Conservation (phyloP, 2,113 vertebrate genomes). For the Bubo scandiacus region DNA sequence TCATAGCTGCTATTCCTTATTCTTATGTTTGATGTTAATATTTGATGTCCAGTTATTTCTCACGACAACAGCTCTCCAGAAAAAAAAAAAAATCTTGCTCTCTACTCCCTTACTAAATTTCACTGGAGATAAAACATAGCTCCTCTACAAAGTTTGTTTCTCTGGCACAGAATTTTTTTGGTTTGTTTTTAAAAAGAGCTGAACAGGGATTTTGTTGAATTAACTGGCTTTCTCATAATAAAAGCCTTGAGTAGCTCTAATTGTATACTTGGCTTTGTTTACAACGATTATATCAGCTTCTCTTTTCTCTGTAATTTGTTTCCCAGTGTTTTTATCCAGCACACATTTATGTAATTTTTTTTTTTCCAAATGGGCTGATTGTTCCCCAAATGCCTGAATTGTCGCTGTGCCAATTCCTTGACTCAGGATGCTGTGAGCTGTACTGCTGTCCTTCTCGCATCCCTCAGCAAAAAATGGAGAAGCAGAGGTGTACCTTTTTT, state of each 20-base stretch:
- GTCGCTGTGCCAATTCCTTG: background rate
- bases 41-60: background rate
- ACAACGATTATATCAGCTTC: conserved; percentile 29
- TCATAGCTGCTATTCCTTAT: background rate
- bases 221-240: conserved; percentile 43
- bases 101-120: background rate
- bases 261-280: conserved; percentile 60
- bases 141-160: background rate
- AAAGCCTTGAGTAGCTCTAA: conserved; percentile 49
- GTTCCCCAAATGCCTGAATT: background rate
- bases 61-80: background rate
- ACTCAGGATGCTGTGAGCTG: background rate
- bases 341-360: background rate
- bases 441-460: background rate
- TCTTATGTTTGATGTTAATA: background rate
- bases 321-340: conserved; percentile 1
- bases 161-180: background rate
- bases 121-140: background rate
- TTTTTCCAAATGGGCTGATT: background rate
- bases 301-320: conserved; percentile 39
- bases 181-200: background rate
- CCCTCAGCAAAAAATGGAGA: background rate
- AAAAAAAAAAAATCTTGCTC: background rate
- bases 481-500: background rate
- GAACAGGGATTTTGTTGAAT: conserved; percentile 23